Evolutionary conservation across 2,797 vertebrate species (phyloP), one percentile per base, ranked within the genome.

Genomic region (Gymnothorax reevesii): DNA sequence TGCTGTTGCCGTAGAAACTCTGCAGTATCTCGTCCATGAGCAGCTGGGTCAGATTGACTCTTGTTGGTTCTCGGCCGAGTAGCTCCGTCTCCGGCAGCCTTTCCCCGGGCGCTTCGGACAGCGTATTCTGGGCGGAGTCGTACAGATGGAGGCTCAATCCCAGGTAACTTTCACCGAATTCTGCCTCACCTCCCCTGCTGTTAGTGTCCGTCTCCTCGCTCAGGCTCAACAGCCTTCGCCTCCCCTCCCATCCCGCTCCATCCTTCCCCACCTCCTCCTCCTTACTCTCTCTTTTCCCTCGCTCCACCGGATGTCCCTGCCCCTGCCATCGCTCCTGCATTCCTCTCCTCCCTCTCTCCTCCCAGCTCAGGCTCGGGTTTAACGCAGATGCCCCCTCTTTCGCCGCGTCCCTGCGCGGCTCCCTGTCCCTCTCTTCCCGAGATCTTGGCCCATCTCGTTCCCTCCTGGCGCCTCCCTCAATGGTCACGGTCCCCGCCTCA

Each of bases 181-280:
- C 82, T 10, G 57, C 57, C 25, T 4, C 4, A n/a, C 82, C 49
- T 42, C 25, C 49, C 82, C 4, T n/a, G 57, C 73, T 77, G 15
- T 60, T 9, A 25, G 7, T 60, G 83, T 89, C 90, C 52, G 88
- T 93, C 20, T 94, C 93, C 77, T 93, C 92, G 0, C 33, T 52
- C 0, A 96, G 7, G 57, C 93, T 95, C 84, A 96, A 75, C 89
- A 96, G 89, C 85, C 92, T 91, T 85, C 96, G 94, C 85, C 90
- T 92, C 59, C 90, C 90, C 49, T 92, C 92, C 92, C 91, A 93
- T 87, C 86, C 88, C 86, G 90, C 92, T 88, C 85, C 91, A 2
- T 90, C 90, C 5, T 7, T 22, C 82, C 83, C 85, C 55, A 62
- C 54, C 27, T 90, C 90, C 42, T n/a, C 90, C 88, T 89, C 89